Percentiles rank a stretch among this genome's conserved stretches.
These are phyloP conservation scores for Euzophera pinguis DNA, from an alignment of 2,888 invertebrate species.

Conservation along the genomic window DNA sequence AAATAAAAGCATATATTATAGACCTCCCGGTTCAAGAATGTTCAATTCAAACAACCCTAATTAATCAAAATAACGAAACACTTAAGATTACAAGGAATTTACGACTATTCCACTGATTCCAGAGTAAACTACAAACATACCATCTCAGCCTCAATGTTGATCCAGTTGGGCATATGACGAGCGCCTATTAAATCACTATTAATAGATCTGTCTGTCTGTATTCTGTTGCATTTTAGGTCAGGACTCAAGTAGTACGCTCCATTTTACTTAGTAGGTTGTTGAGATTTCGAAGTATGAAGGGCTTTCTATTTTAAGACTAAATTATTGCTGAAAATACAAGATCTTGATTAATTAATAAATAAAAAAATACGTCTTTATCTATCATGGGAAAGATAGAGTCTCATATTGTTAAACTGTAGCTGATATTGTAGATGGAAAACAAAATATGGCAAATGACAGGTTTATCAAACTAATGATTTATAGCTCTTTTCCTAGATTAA, in stretches of 20 bases:
- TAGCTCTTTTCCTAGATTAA: no score
- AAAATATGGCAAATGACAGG: no score
- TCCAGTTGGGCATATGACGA: slow-evolving; percentile 34
- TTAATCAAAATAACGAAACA: background rate
- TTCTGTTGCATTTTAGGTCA: slow-evolving; percentile 34
- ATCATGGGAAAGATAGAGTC: no score
- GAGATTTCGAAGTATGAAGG: background rate
- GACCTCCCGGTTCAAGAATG: background rate
- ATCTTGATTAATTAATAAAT: no score
- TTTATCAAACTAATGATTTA: no score
- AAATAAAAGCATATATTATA: background rate
- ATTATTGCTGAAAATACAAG: no score
- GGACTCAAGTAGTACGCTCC: slow-evolving; percentile 26
- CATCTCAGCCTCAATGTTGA: slow-evolving; percentile 34
- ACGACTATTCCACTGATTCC: slow-evolving; percentile 2
- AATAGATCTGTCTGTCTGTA: slow-evolving; percentile 28
- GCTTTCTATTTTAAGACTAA: background rate
- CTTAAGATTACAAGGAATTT: slow-evolving; percentile 4
- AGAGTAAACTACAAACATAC: background rate
- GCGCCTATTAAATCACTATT: slow-evolving; percentile 32
- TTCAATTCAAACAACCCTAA: background rate
- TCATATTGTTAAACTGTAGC: no score
- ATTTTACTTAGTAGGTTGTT: slow-evolving; percentile 5
- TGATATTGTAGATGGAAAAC: no score
- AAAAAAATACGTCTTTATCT: no score